These are phyloP conservation scores for Daboia siamensis DNA, from an alignment of 2,113 vertebrate species.

Conservation along the genomic window DNA sequence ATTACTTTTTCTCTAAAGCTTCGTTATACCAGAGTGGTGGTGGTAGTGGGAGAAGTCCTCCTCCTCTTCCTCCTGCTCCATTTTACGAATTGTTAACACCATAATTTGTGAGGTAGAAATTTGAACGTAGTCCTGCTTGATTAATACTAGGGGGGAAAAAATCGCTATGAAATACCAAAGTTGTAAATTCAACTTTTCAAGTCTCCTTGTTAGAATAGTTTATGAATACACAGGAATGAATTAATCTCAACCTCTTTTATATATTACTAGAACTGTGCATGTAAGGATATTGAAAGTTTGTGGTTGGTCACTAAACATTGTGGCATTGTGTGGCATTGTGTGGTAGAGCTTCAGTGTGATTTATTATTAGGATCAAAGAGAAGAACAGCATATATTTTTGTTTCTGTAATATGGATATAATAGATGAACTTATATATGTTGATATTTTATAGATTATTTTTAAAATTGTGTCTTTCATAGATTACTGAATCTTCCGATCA, in stretches of 20 bases:
- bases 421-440: neutral
- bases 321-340: neutral
- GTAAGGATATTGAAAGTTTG: neutral
- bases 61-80: neutral
- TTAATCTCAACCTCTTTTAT: neutral
- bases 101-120: neutral
- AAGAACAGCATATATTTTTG: neutral
- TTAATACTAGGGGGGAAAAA: neutral
- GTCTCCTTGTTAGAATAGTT: neutral
- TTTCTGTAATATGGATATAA: neutral
- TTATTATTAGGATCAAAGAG: neutral
- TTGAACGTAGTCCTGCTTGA: neutral
- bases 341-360: neutral
- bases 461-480: neutral
- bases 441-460: neutral
- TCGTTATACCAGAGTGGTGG: constrained; percentile 19
- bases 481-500: rapidly evolving
- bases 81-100: neutral
- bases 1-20: constrained; percentile 33
- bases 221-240: neutral
- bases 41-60: neutral
- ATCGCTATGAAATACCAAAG: neutral
- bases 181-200: neutral
- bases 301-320: neutral
- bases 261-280: neutral